A percentile compares a stretch with the other conserved stretches of the same genome.
phyloP scores from a whole-genome alignment of 2,113 vertebrate species.

The Pycnonotus jocosus region DNA sequence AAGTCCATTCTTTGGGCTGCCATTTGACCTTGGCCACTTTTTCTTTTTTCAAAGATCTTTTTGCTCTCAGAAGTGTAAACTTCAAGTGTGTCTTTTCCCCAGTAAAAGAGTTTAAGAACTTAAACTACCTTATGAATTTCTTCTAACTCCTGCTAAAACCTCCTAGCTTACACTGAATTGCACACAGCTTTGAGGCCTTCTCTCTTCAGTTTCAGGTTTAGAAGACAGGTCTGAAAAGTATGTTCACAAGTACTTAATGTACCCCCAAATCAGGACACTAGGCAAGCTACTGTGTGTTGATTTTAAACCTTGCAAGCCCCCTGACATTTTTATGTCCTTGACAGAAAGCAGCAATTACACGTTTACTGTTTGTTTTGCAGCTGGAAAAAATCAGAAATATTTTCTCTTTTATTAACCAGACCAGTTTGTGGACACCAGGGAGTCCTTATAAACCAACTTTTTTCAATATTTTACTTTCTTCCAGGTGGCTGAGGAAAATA shows the following conservation, averaged over 20 bases:
- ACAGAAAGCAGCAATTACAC: slow-evolving; percentile 15
- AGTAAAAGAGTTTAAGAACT: background rate
- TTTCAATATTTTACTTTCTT: slow-evolving; percentile 46
- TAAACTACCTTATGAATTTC: background rate
- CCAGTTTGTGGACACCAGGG: slow-evolving; percentile 15
- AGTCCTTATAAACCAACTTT: slow-evolving; percentile 22
- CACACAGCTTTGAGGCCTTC: background rate
- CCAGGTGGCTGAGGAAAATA: slow-evolving; percentile 59
- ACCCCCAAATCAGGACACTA: background rate
- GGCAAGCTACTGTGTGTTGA: background rate
- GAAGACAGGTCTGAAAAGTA: background rate
- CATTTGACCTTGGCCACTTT: background rate
- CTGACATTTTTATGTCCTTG: background rate
- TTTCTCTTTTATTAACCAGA: slow-evolving; percentile 20
- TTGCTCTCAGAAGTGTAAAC: background rate
- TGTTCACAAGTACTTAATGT: background rate
- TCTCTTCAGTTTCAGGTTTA: background rate
- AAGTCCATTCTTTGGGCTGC: background rate
- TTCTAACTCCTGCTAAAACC: background rate
- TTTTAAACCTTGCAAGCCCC: background rate
- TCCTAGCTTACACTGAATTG: background rate
- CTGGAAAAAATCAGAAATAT: background rate
- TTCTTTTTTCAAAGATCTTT: background rate
- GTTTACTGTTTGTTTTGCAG: slow-evolving; percentile 9
- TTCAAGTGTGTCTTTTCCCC: background rate